Evolutionary conservation across 2,797 vertebrate species (phyloP).

Genomic region (Trematomus bernacchii): DNA sequence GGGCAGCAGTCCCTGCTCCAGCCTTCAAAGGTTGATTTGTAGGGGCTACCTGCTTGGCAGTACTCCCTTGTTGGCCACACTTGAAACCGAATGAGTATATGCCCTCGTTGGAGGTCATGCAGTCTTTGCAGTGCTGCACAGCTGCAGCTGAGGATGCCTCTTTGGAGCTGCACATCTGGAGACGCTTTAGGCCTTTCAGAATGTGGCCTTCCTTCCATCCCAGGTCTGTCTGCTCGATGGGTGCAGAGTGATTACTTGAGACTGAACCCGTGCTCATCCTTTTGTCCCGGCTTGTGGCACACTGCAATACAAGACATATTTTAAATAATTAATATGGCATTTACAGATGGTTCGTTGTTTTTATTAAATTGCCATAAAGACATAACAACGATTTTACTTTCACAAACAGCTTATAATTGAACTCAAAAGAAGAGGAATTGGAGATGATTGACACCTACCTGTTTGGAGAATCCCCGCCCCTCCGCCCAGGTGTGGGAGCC

Average conservation of each 20-base stretch:
- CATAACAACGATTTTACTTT: not conserved
- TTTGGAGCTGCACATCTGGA: constrained; percentile 88
- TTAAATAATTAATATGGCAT: constrained; percentile 4
- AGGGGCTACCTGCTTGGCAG: constrained; percentile 66
- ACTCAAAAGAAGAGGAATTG: not conserved
- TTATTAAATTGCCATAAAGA: not conserved
- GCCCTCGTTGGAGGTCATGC: constrained; percentile 94
- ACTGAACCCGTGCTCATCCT: constrained; percentile 89
- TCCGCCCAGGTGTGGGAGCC: constrained; percentile 92
- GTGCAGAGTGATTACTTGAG: constrained; percentile 86
- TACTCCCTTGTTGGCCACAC: constrained; percentile 68
- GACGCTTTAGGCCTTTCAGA: constrained; percentile 89
- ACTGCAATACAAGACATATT: constrained; percentile 70
- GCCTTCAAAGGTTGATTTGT: constrained; percentile 68
- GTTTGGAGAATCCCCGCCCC: constrained; percentile 87
- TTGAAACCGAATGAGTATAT: constrained; percentile 92
- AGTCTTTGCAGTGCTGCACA: constrained; percentile 91
- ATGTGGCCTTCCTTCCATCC: constrained; percentile 92
- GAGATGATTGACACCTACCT: constrained; percentile 71
- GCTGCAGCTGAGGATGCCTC: constrained; percentile 85
- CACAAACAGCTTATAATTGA: not conserved
- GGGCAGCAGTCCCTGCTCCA: constrained; percentile 66
- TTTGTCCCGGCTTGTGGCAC: constrained; percentile 88
- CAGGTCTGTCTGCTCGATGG: constrained; percentile 87
- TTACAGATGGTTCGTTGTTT: not conserved